phyloP scores from a whole-genome alignment of 2,113 vertebrate genomes.

The Myxocyprinus asiaticus region DNA sequence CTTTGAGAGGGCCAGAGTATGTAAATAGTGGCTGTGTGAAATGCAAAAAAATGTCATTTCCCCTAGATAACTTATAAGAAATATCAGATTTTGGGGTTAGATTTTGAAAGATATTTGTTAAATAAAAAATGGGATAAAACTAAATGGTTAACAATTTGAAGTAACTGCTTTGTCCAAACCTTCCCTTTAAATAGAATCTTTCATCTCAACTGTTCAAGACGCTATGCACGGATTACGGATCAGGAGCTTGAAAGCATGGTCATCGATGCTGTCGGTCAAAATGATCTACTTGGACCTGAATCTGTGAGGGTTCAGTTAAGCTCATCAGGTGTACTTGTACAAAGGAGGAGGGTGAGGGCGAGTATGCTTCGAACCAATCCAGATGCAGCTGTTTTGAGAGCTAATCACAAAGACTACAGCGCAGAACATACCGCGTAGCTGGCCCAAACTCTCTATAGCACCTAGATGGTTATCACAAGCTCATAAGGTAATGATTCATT shows the following conservation, averaged over 20 bases:
- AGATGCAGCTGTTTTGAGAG: slow-evolving; percentile 11
- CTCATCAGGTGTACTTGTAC: neutral
- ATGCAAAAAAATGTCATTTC: too few relatives aligned
- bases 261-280: neutral
- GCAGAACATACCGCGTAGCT: neutral
- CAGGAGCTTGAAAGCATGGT: neutral
- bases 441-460: slow-evolving; percentile 5
- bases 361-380: neutral
- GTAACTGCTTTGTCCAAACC: neutral
- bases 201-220: neutral
- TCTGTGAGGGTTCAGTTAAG: slow-evolving; percentile 2
- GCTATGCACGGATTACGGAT: neutral
- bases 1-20: too few relatives aligned
- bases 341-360: neutral
- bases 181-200: neutral
- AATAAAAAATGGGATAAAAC: too few relatives aligned
- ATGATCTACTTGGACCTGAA: slow-evolving; percentile 4
- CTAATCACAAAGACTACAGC: neutral
- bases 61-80: too few relatives aligned
- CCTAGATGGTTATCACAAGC: neutral
- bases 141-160: neutral
- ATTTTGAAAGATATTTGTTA: too few relatives aligned
- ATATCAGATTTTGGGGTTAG: too few relatives aligned
- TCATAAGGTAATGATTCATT: slow-evolving; percentile 10
- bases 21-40: neutral